Percentiles rank a stretch among this genome's conserved stretches.
These are phyloP conservation scores for Trichonephila clavipes DNA, from an alignment of 1,140 invertebrate genomes.

Conservation along the genomic window DNA sequence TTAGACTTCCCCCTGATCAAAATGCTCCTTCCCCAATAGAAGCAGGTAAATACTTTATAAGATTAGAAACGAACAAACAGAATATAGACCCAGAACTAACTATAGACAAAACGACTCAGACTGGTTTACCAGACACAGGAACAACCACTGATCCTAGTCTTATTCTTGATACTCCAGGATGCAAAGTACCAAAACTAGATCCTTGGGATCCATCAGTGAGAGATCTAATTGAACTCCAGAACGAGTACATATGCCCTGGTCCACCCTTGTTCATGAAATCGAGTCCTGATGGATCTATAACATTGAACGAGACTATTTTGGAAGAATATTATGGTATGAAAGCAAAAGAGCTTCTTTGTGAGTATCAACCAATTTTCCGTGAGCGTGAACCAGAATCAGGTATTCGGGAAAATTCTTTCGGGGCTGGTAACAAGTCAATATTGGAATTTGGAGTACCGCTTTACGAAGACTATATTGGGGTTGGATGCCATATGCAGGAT, in stretches of 20 bases:
- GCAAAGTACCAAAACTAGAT: slow-evolving; percentile 89
- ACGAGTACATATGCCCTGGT: neutral
- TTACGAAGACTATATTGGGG: neutral
- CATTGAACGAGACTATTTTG: neutral
- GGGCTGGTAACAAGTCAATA: neutral
- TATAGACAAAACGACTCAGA: too few relatives aligned
- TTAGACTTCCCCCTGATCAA: too few relatives aligned
- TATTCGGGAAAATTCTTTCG: neutral
- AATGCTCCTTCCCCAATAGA: too few relatives aligned
- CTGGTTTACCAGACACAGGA: too few relatives aligned
- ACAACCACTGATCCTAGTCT: neutral
- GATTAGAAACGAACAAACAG: too few relatives aligned
- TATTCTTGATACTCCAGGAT: slow-evolving; percentile 85
- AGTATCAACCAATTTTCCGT: neutral
- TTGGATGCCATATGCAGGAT: slow-evolving; percentile 11
- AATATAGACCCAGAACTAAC: too few relatives aligned
- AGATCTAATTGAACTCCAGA: neutral
- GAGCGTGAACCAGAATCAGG: neutral
- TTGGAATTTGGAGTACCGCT: neutral
- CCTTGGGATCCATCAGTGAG: slow-evolving; percentile 87
- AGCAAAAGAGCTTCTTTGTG: neutral
- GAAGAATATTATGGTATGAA: neutral
- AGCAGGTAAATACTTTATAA: too few relatives aligned
- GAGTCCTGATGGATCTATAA: neutral
- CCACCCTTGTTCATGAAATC: neutral